phyloP scores from a whole-genome alignment of 2,113 vertebrate genomes.

The Oncorhynchus masou region DNA sequence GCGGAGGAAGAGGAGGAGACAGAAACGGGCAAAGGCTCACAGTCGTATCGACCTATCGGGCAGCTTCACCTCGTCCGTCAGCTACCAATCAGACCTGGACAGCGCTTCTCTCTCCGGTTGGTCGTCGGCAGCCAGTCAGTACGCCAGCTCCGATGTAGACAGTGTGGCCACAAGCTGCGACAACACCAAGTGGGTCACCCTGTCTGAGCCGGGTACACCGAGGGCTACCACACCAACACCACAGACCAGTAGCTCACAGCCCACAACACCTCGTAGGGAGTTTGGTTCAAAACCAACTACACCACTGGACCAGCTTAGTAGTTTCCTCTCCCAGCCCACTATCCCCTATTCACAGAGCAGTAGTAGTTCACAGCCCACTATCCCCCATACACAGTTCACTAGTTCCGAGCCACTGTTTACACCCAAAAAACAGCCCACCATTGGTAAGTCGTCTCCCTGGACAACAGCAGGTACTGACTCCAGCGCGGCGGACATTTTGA shows the following conservation, averaged over 20 bases:
- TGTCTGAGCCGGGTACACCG: background rate
- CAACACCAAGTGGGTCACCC: background rate
- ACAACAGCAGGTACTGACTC: background rate
- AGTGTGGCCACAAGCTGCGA: constrained; percentile 30
- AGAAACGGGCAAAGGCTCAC: constrained; percentile 53
- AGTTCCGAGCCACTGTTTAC: too few species aligned
- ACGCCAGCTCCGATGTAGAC: background rate
- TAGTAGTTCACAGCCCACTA: too few species aligned
- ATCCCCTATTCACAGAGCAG: too few species aligned
- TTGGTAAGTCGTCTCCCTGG: too few species aligned
- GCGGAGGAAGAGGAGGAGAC: too few species aligned
- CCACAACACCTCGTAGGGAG: too few species aligned
- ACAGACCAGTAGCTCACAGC: background rate
- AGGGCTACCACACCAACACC: background rate
- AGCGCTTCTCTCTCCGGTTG: background rate
- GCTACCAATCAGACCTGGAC: constrained; percentile 62
- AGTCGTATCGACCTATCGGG: constrained; percentile 54
- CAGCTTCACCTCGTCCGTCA: constrained; percentile 80
- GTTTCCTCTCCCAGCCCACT: background rate
- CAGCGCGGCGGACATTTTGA: background rate
- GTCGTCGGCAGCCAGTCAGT: constrained; percentile 33
- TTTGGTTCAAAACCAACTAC: background rate
- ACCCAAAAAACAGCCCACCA: too few species aligned
- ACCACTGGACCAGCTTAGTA: background rate
- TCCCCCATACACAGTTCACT: too few species aligned